Evolutionary conservation across 1,140 invertebrate genomes (phyloP), one percentile per base, ranked within the genome.

Genomic region (Berghia stephanieae): DNA sequence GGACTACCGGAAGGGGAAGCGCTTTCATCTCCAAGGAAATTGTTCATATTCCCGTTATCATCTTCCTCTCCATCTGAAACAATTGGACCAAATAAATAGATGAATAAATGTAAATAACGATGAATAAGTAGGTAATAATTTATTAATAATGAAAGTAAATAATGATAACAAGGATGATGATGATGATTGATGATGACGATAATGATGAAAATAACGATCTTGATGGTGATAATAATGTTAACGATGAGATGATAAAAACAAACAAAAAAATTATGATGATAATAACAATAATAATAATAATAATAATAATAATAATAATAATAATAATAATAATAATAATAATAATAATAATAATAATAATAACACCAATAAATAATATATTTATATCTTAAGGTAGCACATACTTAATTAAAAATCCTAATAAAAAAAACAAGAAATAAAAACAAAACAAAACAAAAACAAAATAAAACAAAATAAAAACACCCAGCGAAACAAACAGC

Each of bases 11-110:
- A 67, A 6, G 74, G 74, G 18, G 74, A 76, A 21, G 60, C 74
- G 13, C 43, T n/a, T 18, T 67, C 63, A 27, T 57, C 55, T 36
- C 63, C 52, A 21, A 75, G 38, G 72, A 75, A 75, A 27, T 75
- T 34, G 24, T 44, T 44, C 2, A 38, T 38, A 16, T 24, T 38
- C 31, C 60, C 46, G 43, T 66, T 68, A 60, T 76, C 74, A 6
- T 60, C 74, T n/a, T 67, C 74, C 44, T 76, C 74, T 49, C 74
- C 74, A 60, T 76, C 74, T 76, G 18, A 18, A 24, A 63, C 36
- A 44, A 43, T n/a, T 4, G 46, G 31, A 38, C 10, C 43, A 31
- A 69, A n/a, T n/a, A 24, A 5, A 57, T 57, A 31, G n/a, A 24
- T 24, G 5, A 57, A 57, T 16, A 63, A 10, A 16, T 8, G 8